Evolutionary conservation across 2,113 vertebrate species (phyloP).

Genomic region (Colius striatus): DNA sequence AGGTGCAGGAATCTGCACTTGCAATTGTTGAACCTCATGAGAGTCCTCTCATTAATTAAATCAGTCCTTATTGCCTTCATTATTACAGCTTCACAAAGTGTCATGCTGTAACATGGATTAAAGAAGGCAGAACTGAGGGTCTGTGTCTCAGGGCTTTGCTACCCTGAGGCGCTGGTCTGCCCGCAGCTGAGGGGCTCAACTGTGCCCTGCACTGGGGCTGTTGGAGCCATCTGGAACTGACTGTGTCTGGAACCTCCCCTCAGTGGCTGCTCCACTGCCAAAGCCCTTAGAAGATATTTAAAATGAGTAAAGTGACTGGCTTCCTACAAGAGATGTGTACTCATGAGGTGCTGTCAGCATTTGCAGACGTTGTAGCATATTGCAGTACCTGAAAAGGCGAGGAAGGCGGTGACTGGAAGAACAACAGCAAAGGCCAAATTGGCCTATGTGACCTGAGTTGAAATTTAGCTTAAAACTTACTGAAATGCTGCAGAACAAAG

Average conservation of each 20-base stretch:
- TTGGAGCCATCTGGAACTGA: background rate
- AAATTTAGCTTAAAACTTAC: background rate
- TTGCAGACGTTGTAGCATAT: background rate
- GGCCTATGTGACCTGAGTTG: background rate
- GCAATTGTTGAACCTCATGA: too few relatives aligned
- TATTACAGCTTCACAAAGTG: background rate
- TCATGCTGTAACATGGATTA: background rate
- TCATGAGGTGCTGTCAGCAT: accelerated
- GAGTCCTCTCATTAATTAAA: background rate
- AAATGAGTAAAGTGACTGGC: background rate
- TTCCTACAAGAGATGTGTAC: background rate
- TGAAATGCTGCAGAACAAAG: background rate
- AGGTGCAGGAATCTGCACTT: too few relatives aligned
- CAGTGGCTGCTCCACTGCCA: too few relatives aligned
- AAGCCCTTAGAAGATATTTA: background rate
- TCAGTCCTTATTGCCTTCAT: accelerated
- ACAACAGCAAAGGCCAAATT: accelerated
- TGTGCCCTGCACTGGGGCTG: background rate
- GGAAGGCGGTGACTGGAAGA: background rate
- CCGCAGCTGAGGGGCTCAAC: background rate
- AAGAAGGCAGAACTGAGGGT: background rate
- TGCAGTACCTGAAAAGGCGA: background rate
- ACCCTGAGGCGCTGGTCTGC: accelerated
- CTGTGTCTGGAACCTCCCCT: background rate
- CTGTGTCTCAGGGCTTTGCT: background rate